Percentiles rank a stretch among this genome's conserved stretches.
These are phyloP conservation scores for Scomberomorus guttatus DNA, from an alignment of 2,797 vertebrate genomes.

Conservation along the genomic window DNA sequence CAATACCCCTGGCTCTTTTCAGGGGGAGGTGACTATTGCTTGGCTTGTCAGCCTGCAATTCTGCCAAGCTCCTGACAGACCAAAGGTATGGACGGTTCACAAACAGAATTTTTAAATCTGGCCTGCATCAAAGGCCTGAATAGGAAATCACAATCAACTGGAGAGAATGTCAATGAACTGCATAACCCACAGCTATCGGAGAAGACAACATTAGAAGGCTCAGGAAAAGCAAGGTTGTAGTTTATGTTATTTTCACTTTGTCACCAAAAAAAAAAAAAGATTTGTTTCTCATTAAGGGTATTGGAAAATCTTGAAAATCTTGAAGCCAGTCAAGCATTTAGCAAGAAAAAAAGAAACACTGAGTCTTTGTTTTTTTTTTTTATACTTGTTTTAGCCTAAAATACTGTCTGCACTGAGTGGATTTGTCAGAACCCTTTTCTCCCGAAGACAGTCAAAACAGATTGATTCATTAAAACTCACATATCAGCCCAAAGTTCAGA, in stretches of 20 bases:
- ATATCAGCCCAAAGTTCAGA: neutral
- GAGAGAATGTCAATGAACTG: conserved; percentile 80
- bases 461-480: neutral
- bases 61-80: conserved; percentile 83
- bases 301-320: conserved; percentile 2
- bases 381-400: neutral
- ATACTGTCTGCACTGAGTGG: neutral
- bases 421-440: neutral
- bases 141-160: conserved; percentile 83
- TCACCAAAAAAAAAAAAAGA: neutral
- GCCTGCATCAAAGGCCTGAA: conserved; percentile 82
- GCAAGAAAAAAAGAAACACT: too few relatives aligned
- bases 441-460: neutral
- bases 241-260: neutral
- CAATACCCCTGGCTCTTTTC: conserved; percentile 74
- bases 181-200: conserved; percentile 54
- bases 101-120: conserved; percentile 86
- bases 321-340: neutral
- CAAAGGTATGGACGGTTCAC: conserved; percentile 85
- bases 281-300: neutral
- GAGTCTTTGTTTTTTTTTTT: neutral
- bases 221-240: neutral
- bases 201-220: conserved; percentile 41
- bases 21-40: conserved; percentile 76
- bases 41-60: conserved; percentile 79